phyloP scores from a whole-genome alignment of 2,113 vertebrate species.

The Athene noctua region DNA sequence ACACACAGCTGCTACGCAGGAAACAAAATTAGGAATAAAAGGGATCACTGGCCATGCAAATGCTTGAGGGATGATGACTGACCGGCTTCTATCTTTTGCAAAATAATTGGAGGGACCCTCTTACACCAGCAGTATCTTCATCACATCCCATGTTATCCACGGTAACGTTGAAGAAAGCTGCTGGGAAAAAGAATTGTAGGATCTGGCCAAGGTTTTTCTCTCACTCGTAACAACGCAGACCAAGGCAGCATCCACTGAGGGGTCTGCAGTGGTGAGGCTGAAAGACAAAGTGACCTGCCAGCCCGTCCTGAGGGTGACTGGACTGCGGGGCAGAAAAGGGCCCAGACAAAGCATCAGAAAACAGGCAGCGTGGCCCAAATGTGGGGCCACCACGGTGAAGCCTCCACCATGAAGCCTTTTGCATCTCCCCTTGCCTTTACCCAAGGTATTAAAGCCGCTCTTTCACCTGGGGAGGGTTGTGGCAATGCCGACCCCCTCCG shows the following conservation, averaged over 20 bases:
- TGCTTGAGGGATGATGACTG: accelerated
- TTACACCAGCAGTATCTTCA: neutral
- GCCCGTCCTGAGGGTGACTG: no score
- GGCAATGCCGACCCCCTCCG: accelerated
- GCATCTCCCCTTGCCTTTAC: neutral
- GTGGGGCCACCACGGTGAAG: neutral
- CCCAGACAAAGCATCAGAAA: neutral
- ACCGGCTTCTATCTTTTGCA: neutral
- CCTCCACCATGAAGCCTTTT: accelerated
- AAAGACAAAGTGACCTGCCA: accelerated
- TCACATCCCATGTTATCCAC: accelerated
- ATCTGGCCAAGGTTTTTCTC: neutral
- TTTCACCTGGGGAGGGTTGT: accelerated
- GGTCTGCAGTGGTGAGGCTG: neutral
- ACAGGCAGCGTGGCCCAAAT: accelerated
- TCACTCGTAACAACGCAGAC: accelerated
- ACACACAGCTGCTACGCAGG: neutral
- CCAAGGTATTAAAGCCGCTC: neutral
- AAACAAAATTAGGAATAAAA: neutral
- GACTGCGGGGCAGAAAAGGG: neutral
- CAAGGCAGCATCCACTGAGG: neutral
- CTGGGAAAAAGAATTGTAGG: neutral
- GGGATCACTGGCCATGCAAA: accelerated
- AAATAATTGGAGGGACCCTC: neutral
- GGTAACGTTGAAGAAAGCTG: neutral